Evolutionary conservation across 2,113 vertebrate genomes (phyloP).

Genomic region (Neolamprologus variostigma): DNA sequence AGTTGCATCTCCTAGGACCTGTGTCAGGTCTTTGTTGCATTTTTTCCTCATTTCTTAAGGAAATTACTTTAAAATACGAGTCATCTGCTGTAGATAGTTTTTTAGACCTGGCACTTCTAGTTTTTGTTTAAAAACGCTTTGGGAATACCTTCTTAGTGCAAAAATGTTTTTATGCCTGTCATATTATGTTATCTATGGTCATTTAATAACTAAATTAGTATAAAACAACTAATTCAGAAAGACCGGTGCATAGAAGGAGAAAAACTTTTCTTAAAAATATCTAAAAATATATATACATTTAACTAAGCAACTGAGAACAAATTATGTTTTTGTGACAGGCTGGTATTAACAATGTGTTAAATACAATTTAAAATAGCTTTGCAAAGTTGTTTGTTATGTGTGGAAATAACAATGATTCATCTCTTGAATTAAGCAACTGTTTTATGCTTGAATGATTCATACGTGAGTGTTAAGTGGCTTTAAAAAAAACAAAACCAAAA

Average conservation of each 20-base stretch:
- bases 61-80: not conserved
- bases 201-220: not conserved
- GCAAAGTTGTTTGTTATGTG: not conserved
- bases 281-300: not conserved
- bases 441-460: not conserved
- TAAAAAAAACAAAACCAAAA: not conserved
- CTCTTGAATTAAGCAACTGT: not conserved
- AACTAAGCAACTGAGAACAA: not conserved
- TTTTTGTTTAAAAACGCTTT: not conserved
- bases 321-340: not conserved
- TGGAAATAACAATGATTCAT: not conserved
- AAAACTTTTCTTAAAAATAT: rapidly evolving
- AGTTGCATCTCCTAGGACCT: not conserved
- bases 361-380: not conserved
- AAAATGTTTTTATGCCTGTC: not conserved
- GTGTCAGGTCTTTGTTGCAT: not conserved
- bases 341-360: not conserved
- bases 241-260: not conserved
- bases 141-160: not conserved
- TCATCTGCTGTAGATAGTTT: not conserved
- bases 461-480: not conserved
- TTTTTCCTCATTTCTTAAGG: not conserved
- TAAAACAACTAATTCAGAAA: not conserved
- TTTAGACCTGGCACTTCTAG: not conserved
- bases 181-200: not conserved